Evolutionary conservation across 2,113 vertebrate genomes (phyloP), one percentile per base, ranked within the genome.

Genomic region (Paedocypris sp.): DNA sequence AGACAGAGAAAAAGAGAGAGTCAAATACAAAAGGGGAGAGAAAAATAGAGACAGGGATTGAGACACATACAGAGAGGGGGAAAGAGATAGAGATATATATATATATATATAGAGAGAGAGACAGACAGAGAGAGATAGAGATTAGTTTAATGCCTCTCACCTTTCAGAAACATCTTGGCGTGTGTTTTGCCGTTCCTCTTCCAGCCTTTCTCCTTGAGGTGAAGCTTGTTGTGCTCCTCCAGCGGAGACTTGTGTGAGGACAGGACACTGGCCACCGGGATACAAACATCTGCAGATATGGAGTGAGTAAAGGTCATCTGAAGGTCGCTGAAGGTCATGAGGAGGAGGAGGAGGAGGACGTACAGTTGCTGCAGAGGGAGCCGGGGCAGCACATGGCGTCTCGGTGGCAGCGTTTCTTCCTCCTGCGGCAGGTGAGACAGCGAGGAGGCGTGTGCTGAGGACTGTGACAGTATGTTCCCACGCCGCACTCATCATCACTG

Each of bases 361-460:
- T 83, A 98, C 94, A 93, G 2, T 92, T 94, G 59, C 90, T 95
- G 79, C 95, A 98, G 74, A 88, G 91, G 77, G 90, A 93, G 18
- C 92, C 91, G 0, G 89, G 86, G 73, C 95, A 98, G 62, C 95
- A 98, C 95, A 98, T 96, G 76, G 86, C 83, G 0, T 98, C 92
- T 76, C 93, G 80, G 19, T 93, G 89, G 71, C 95, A 98, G 4
- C 94, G 90, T 68, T 87, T 97, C 88, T 96, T 97, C 80, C 85
- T 94, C 63, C 91, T 76, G 32, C 93, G 83, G 64, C 95, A 98
- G 64, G 83, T 68, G 77, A 90, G 84, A 78, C 95, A 98, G 0
- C 87, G 87, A 0, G 92, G 89, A 0, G 83, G 72, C 4, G 86
- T 80, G 3, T 97, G 89, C 3, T 97, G 93, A 10, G 92, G 93